A percentile compares a stretch with the other conserved stretches of the same genome.
These are phyloP conservation scores for Drosophila setosimentum DNA, from an alignment of 2,888 invertebrate species.

Conservation along the genomic window DNA sequence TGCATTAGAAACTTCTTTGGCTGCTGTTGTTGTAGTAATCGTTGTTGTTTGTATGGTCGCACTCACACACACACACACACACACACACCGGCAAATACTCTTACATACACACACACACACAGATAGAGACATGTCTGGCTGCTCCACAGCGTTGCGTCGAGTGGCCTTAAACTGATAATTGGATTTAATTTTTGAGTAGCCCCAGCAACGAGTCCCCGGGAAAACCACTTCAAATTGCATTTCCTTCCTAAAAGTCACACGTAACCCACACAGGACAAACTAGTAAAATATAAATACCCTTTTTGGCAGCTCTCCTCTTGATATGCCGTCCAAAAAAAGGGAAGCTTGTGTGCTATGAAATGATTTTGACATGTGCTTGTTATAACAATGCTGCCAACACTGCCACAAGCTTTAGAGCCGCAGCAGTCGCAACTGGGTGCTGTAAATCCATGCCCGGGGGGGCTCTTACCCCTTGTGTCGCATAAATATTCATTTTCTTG, in stretches of 20 bases:
- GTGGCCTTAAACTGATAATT: slow-evolving; percentile 79
- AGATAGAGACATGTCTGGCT: slow-evolving; percentile 40
- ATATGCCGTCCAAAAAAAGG: slow-evolving; percentile 37
- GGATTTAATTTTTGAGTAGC: slow-evolving; percentile 79
- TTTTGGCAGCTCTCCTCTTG: slow-evolving; percentile 61
- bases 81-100: slow-evolving; percentile 25
- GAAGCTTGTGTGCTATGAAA: slow-evolving; percentile 60
- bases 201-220: slow-evolving; percentile 15
- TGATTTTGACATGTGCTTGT: slow-evolving; percentile 78
- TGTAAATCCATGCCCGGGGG: slow-evolving; percentile 8
- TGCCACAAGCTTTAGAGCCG: slow-evolving; percentile 7
- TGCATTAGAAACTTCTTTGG: slow-evolving; percentile 60
- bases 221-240: slow-evolving; percentile 54
- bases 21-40: slow-evolving; percentile 31
- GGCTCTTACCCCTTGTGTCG: slow-evolving; percentile 56
- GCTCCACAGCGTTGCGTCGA: slow-evolving; percentile 30
- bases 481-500: slow-evolving; percentile 81
- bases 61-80: slow-evolving; percentile 27
- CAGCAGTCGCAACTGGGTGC: slow-evolving; percentile 2
- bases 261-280: slow-evolving; percentile 28
- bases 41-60: slow-evolving; percentile 32
- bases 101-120: slow-evolving; percentile 1
- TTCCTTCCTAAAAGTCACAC: slow-evolving; percentile 60
- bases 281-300: slow-evolving; percentile 7
- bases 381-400: slow-evolving; percentile 59